phyloP scores from a whole-genome alignment of 2,113 vertebrate species.

The Apteryx owenii region DNA sequence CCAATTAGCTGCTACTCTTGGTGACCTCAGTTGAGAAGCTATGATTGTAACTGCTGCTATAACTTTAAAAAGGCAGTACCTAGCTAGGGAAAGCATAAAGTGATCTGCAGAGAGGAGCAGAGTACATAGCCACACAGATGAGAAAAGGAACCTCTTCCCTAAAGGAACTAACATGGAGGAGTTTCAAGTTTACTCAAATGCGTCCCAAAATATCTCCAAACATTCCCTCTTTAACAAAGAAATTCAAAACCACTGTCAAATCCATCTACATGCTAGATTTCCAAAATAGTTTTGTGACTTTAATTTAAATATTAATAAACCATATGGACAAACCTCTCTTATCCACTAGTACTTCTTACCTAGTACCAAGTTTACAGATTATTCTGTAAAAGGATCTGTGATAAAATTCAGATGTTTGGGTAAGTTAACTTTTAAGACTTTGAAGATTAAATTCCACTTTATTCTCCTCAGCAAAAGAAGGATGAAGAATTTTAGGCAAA shows the following conservation, averaged over 20 bases:
- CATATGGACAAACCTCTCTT: background rate
- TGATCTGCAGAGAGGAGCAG: background rate
- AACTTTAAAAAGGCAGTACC: background rate
- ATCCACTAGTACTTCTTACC: background rate
- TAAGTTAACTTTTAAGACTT: background rate
- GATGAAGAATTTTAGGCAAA: background rate
- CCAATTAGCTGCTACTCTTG: background rate
- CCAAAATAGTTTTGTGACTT: background rate
- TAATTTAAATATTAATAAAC: background rate
- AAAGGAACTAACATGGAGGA: background rate
- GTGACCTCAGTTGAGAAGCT: background rate
- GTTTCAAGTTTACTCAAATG: slow-evolving; percentile 27
- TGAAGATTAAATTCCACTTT: background rate
- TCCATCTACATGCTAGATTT: background rate
- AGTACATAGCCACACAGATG: background rate
- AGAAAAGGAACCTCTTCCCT: background rate
- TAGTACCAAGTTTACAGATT: background rate
- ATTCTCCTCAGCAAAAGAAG: background rate
- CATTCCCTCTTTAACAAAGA: background rate
- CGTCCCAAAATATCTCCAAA: background rate
- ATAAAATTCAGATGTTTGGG: background rate
- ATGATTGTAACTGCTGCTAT: background rate
- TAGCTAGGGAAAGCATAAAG: background rate
- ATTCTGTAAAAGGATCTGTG: background rate
- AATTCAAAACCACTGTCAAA: slow-evolving; percentile 16